Conservation (phyloP, 2,797 vertebrate species). For the Poecilia gillii region DNA sequence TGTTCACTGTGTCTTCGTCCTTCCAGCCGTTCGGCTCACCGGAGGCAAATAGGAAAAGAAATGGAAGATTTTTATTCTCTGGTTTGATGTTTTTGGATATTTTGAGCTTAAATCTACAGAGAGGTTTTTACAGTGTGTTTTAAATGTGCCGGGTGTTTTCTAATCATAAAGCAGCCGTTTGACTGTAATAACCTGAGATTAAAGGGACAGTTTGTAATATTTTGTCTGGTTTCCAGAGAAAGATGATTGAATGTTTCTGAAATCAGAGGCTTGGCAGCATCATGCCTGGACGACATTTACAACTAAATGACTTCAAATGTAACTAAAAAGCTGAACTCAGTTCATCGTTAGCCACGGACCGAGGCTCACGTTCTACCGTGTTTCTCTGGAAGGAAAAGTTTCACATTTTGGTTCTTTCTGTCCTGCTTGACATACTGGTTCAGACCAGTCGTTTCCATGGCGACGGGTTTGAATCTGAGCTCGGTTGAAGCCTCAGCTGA, state of each 20-base stretch:
- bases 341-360: too few species aligned
- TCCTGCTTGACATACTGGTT: neutral
- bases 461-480: neutral
- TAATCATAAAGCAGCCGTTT: neutral
- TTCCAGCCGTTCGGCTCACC: slow-evolving; percentile 39
- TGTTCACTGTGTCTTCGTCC: slow-evolving; percentile 78
- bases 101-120: neutral
- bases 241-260: neutral
- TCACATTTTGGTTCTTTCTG: neutral
- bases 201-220: neutral
- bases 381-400: too few species aligned
- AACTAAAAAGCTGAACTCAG: too few species aligned
- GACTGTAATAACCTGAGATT: neutral
- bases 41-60: neutral
- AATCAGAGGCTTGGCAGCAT: too few species aligned
- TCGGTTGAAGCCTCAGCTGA: neutral
- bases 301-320: too few species aligned
- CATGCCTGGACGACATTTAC: too few species aligned
- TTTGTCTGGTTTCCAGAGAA: neutral
- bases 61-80: neutral
- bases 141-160: neutral
- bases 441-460: neutral
- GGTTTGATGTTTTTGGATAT: neutral
- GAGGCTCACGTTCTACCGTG: neutral
- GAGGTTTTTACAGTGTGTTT: neutral